Evolutionary conservation across 2,797 vertebrate genomes (phyloP), one percentile per base, ranked within the genome.

Genomic region (Semaprochilodus insignis): DNA sequence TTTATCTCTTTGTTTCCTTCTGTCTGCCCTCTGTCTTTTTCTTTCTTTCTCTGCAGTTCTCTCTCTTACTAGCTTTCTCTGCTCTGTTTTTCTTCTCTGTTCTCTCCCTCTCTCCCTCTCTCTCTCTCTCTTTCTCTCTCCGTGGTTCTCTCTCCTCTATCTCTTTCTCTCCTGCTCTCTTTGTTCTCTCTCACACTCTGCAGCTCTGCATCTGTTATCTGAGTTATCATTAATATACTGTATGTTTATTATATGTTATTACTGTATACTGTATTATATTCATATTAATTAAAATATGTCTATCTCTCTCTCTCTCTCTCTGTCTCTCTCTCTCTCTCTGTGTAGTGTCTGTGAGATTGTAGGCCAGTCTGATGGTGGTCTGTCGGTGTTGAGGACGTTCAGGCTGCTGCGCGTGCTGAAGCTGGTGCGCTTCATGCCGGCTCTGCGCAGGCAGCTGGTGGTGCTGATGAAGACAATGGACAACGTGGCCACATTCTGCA

Each of bases 391-490:
- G 85, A 93, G 98, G 83, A 99, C 98, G 1, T 99, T 99, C 93
- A 93, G 98, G 0, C 93, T 99, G 23, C 93, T 99, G 36, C 92
- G 98, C 0, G 98, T 99, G 52, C 91, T 99, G 87, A 99, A 99
- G 94, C 92, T 99, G 87, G 98, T 99, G 36, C 93, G 98, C 72
- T 99, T 99, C 93, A 98, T 99, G 98, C 98, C 98, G 0, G 98
- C 98, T 0, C 90, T 99, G 81, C 95, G 98, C 80, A 95, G 98
- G 23, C 98, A 99, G 91, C 95, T 99, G 6, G 97, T 99, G 83
- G 98, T 99, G 80, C 94, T 99, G 83, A 99, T 99, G 97, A 99
- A 99, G 94, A 99, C 98, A 78, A 99, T 99, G 98, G 98, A 99
- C 93, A 99, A 99, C 0, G 98, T 99, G 91, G 98, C 98, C 89